Evolutionary conservation across 2,888 invertebrate genomes (phyloP).

Genomic region (Tenthredo livida): DNA sequence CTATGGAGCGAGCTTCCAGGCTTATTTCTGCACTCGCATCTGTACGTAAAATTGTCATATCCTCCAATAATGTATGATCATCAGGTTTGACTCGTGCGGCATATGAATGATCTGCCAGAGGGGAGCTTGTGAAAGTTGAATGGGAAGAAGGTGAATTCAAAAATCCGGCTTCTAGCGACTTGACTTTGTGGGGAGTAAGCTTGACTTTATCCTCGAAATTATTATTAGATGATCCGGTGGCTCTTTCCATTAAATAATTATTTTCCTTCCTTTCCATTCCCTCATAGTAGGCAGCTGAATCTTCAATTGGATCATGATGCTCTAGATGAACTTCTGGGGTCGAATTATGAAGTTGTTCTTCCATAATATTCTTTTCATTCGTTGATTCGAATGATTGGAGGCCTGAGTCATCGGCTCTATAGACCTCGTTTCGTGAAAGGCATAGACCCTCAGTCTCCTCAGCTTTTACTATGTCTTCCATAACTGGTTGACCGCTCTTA

Average conservation of each 20-base stretch:
- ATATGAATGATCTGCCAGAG: constrained; percentile 3
- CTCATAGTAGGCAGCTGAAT: neutral
- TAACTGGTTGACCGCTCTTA: neutral
- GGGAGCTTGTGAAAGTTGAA: neutral
- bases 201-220: neutral
- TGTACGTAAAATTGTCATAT: neutral
- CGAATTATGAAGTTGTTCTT: neutral
- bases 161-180: neutral
- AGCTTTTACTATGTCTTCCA: neutral
- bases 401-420: neutral
- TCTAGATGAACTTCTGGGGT: neutral
- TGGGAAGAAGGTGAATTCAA: neutral
- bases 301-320: neutral
- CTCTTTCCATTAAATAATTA: neutral
- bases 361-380: neutral
- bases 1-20: neutral
- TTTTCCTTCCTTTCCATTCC: neutral
- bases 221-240: neutral
- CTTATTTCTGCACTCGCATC: neutral
- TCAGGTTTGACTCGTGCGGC: neutral
- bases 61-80: neutral
- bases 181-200: neutral
- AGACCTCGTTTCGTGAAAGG: neutral
- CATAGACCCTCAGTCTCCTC: neutral
- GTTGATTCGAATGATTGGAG: constrained; percentile 3